These are phyloP conservation scores for Apoderus coryli DNA, from an alignment of 2,888 invertebrate genomes.

Conservation along the genomic window DNA sequence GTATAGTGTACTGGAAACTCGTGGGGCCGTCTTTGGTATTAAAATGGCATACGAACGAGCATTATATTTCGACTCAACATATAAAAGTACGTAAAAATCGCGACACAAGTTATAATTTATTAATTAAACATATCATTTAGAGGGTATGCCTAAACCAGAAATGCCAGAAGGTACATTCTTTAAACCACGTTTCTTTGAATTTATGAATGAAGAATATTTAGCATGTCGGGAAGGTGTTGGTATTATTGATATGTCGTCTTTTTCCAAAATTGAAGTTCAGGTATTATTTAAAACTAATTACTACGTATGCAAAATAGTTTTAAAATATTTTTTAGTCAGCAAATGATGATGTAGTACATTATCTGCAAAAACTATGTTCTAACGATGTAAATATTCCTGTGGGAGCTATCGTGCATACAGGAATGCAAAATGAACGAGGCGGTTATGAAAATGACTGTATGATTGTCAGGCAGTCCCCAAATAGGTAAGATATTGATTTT, in stretches of 20 bases:
- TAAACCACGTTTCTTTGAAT: constrained; percentile 54
- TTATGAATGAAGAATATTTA: constrained; percentile 52
- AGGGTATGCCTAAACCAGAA: constrained; percentile 34
- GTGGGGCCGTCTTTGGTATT: constrained; percentile 52
- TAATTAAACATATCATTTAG: constrained; percentile 25
- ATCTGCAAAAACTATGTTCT: constrained; percentile 49
- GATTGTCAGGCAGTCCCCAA: constrained; percentile 45
- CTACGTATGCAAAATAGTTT: constrained; percentile 2
- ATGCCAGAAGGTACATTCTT: constrained; percentile 49
- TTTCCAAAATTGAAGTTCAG: constrained; percentile 59
- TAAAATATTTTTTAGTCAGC: constrained; percentile 37
- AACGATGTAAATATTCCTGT: constrained; percentile 50
- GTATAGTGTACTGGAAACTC: constrained; percentile 47
- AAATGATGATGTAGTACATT: constrained; percentile 42
- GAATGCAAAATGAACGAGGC: constrained; percentile 55
- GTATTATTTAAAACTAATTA: constrained; percentile 28
- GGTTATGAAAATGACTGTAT: constrained; percentile 63
- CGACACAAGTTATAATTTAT: not conserved
- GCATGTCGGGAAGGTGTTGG: constrained; percentile 64
- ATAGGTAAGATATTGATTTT: constrained; percentile 31
- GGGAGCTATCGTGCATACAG: constrained; percentile 50
- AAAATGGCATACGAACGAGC: constrained; percentile 59
- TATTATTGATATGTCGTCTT: constrained; percentile 65
- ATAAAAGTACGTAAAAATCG: constrained; percentile 31
- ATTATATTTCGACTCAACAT: constrained; percentile 47